Percentiles rank a stretch among this genome's conserved stretches.
These are phyloP conservation scores for Microtus pennsylvanicus DNA, from an alignment of 2,113 vertebrate genomes.

Conservation along the genomic window DNA sequence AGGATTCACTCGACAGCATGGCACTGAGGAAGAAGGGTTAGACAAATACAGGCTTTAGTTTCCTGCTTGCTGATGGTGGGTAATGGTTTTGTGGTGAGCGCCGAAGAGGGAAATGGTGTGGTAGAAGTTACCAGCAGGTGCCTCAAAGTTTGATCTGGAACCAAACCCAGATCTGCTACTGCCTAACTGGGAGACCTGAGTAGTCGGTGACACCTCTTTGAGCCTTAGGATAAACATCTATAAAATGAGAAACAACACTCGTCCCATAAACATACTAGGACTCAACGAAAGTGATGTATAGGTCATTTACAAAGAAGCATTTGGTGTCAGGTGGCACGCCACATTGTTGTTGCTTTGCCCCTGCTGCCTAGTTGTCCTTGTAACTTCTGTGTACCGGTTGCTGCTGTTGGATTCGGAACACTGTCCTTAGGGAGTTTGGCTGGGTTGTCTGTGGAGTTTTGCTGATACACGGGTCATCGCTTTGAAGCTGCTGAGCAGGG, in stretches of 20 bases:
- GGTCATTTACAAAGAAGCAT: neutral
- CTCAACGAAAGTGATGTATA: neutral
- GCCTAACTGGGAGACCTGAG: neutral
- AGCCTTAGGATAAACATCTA: neutral
- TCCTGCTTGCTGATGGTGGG: neutral
- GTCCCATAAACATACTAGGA: neutral
- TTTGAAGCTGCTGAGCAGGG: neutral
- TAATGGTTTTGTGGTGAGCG: neutral
- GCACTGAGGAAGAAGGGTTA: neutral
- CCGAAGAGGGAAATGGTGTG: constrained; percentile 1
- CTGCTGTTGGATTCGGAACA: neutral
- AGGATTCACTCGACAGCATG: neutral
- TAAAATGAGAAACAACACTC: neutral
- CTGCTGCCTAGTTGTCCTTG: neutral
- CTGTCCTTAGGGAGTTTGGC: neutral
- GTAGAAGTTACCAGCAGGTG: neutral
- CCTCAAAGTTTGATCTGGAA: neutral
- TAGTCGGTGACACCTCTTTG: neutral
- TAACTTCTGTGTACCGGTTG: neutral
- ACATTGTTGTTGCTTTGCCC: neutral
- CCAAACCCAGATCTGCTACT: neutral
- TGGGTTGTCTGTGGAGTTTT: neutral
- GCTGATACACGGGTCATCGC: neutral
- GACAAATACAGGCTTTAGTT: constrained; percentile 23
- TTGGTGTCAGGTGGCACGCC: neutral